A percentile compares a stretch with the other conserved stretches of the same genome.
These are phyloP conservation scores for Tryphoninae sp. DNA, from an alignment of 2,888 invertebrate genomes.

Conservation along the genomic window DNA sequence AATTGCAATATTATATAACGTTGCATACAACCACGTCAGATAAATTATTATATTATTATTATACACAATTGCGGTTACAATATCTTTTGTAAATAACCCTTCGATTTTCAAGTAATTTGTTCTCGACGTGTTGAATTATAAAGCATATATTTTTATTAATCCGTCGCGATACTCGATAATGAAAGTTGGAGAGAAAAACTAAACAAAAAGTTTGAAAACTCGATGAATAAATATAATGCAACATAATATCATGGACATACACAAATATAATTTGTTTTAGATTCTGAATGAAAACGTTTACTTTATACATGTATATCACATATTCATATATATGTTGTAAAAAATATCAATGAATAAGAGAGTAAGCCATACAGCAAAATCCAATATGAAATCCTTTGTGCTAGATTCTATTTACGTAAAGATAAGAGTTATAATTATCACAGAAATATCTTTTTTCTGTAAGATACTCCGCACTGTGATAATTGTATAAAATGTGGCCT, in stretches of 20 bases:
- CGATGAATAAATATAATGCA: constrained; percentile 9
- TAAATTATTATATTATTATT: constrained; percentile 15
- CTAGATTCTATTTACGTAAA: constrained; percentile 44
- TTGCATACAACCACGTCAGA: constrained; percentile 23
- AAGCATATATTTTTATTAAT: constrained; percentile 2
- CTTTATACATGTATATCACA: background rate
- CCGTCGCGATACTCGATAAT: background rate
- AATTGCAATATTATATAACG: constrained; percentile 52
- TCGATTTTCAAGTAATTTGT: constrained; percentile 51
- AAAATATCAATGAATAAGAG: constrained; percentile 34
- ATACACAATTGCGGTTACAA: background rate
- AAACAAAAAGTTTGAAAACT: background rate
- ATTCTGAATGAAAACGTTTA: too few species aligned
- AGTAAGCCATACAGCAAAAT: constrained; percentile 27
- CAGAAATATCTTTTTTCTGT: constrained; percentile 4
- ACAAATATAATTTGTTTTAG: background rate
- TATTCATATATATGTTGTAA: constrained; percentile 13
- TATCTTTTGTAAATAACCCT: constrained; percentile 65
- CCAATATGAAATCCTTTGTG: constrained; percentile 54
- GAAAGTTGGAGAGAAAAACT: background rate
- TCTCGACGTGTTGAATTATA: constrained; percentile 9
- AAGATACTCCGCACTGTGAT: constrained; percentile 24
- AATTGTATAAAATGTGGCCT: background rate
- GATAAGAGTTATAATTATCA: constrained; percentile 16
- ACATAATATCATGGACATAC: background rate